Evolutionary conservation across 2,888 invertebrate genomes (phyloP).

Genomic region (Trichogramma evanescens): DNA sequence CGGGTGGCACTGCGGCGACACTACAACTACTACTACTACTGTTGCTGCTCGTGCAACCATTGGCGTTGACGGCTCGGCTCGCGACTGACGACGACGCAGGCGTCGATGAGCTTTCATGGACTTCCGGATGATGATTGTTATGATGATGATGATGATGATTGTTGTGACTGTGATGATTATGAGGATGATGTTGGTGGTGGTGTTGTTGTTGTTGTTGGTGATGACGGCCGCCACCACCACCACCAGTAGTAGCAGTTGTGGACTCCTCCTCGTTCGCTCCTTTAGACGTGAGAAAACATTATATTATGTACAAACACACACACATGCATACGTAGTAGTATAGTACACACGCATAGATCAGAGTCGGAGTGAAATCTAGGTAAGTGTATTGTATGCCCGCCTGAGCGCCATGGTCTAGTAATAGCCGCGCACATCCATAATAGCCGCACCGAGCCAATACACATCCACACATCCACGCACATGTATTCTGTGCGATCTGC

Average conservation of each 20-base stretch:
- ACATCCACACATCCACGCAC: background rate
- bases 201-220: no score
- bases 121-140: no score
- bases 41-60: conserved; percentile 25
- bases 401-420: conserved; percentile 46
- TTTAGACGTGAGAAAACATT: no score
- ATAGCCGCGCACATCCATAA: conserved; percentile 38
- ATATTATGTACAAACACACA: background rate
- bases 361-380: conserved; percentile 44
- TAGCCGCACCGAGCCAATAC: conserved; percentile 30
- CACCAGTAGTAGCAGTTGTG: no score
- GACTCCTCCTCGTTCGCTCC: no score
- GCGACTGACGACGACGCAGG: conserved; percentile 14
- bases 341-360: conserved; percentile 16
- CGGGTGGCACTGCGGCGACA: background rate
- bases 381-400: conserved; percentile 47
- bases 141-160: no score
- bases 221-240: no score
- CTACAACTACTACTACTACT: background rate
- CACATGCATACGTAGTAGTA: background rate
- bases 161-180: no score
- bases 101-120: no score
- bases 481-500: no score
- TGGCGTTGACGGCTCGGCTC: conserved; percentile 19
- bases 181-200: no score